phyloP scores from a whole-genome alignment of 2,888 invertebrate species.

The Eupithecia tripunctaria region DNA sequence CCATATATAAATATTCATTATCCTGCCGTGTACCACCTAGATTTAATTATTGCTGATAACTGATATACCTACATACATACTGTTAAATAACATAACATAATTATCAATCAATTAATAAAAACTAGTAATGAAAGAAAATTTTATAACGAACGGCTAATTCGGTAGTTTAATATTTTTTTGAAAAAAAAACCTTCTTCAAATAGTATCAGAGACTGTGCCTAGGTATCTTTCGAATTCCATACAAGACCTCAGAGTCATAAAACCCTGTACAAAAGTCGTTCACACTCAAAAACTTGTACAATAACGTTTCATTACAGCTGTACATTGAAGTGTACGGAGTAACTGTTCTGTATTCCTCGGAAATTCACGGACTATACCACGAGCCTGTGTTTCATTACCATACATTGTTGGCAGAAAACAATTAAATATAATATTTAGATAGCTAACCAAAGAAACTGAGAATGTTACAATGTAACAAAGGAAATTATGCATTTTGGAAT shows the following conservation, averaged over 20 bases:
- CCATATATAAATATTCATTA: too few relatives aligned
- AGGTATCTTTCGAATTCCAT: conserved; percentile 11
- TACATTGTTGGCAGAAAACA: background rate
- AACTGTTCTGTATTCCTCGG: conserved; percentile 26
- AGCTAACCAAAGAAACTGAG: too few relatives aligned
- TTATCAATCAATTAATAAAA: too few relatives aligned
- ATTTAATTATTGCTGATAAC: too few relatives aligned
- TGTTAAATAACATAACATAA: too few relatives aligned
- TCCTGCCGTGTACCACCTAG: too few relatives aligned
- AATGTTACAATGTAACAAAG: too few relatives aligned
- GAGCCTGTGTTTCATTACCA: conserved; percentile 15
- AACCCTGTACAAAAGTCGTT: conserved; percentile 34
- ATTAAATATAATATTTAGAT: background rate
- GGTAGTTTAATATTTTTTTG: background rate
- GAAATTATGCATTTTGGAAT: too few relatives aligned
- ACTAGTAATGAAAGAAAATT: too few relatives aligned
- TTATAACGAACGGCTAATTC: background rate
- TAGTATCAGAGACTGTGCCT: background rate
- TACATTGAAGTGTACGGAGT: conserved; percentile 33
- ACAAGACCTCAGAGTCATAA: conserved; percentile 15
- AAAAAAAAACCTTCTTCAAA: background rate
- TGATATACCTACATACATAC: too few relatives aligned
- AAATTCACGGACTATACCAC: conserved; percentile 8
- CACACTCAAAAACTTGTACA: conserved; percentile 43
- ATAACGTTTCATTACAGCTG: conserved; percentile 45